Evolutionary conservation across 2,888 invertebrate genomes (phyloP), one percentile per base, ranked within the genome.

Genomic region (Drosophila prostipennis): DNA sequence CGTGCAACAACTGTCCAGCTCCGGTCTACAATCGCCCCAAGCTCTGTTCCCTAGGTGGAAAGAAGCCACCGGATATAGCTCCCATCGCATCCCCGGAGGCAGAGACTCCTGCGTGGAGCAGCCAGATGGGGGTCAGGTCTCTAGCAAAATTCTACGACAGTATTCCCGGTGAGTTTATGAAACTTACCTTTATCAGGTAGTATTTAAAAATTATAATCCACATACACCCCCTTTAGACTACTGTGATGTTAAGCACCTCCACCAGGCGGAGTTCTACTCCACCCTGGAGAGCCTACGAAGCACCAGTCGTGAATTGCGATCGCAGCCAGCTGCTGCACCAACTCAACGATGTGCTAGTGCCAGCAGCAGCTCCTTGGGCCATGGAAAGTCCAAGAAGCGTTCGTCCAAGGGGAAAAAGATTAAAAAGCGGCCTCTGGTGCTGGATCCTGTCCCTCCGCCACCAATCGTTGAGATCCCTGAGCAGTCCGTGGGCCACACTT

Each of bases 71-170:
- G 34, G 71, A 68, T 6, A 59, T 69, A 13, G 40, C 49, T 2
- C 3, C 60, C 14, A 32, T 49, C 23, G 72, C 65, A 10, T 6
- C 56, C 1, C 13, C 64, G 42, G 67, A 74, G 39, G 37, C 55
- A 29, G 48, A 61, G 39, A 32, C 59, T 5, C 37, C 64, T 42
- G 55, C 63, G 34, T 87, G 82, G 81, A 80, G 71, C 16, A 52
- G 55, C 13, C 82, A 80, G 46, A 79, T 78, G 61, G 93, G 94
- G 53, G 93, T 94, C 40, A 91, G 94, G 49, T 94, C 94, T 53
- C 93, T 96, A 74, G 93, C 96, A 65, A 94, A 96, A 67, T 96
- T 96, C 90, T 94, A 95, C 78, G 94, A 94, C 55, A 96, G 96
- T 83, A 96, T 96, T 88, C 96, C 96, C 76, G 91, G 92, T 92